Evolutionary conservation across 1,140 invertebrate genomes (phyloP), one percentile per base, ranked within the genome.

Genomic region (Philaenus spumarius): DNA sequence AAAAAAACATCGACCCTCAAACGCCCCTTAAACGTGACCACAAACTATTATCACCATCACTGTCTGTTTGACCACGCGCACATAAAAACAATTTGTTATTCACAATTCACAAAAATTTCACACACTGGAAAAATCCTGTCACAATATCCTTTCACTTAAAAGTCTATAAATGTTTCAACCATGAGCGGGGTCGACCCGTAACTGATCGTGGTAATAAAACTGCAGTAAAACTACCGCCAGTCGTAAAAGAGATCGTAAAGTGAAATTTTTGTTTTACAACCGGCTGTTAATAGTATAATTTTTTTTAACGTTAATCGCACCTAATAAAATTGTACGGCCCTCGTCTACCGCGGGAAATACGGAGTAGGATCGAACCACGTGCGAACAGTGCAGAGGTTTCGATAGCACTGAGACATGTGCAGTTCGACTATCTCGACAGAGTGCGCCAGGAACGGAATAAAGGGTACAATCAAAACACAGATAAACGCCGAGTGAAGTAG

Each of bases 251-350:
- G 22, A 4, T 47, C 48, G 23, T 51, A 51, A 51, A 51, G 11
- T 6, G 12, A 30, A 2, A 30, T 23, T 51, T 30, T 30, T 30
- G 30, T 30, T n/a, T 4, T 11, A 30, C 48, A 30, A n/a, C 2
- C 11, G 48, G 48, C 34, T 30, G 34, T 12, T 15, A 26, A 14
- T 2, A 34, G 7, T 4, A 19, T 47, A 14, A 23, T 14, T 20
- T 9, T 51, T 30, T 30, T 34, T 15, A 47, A 47, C 46, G 56
- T 37, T 48, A 23, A 48, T 58, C 39, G 45, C 26, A 30, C 26
- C 26, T 30, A 57, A 57, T 46, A 48, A 51, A 48, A 57, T 24
- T 23, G 55, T 43, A 57, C 43, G 46, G 45, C 37, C 40, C 17
- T 57, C 55, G 55, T 24, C 24, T 20, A 20, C 47, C 55, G 55